A percentile compares a stretch with the other conserved stretches of the same genome.
Conservation (phyloP, 2,888 invertebrate genomes). For the Drosophila seclusa region DNA sequence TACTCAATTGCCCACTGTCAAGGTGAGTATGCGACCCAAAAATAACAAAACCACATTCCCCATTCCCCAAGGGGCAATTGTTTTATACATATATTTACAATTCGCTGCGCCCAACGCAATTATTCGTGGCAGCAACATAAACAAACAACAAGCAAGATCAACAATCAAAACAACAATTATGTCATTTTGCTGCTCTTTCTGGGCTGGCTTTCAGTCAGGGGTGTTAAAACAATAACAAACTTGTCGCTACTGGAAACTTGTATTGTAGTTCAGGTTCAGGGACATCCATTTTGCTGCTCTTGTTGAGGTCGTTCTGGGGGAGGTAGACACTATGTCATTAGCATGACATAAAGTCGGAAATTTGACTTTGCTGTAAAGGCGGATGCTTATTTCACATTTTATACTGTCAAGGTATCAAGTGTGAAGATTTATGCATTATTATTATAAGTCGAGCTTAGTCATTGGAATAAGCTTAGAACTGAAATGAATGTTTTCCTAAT, state of each 20-base stretch:
- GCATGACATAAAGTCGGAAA: conserved; percentile 50
- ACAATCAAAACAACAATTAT: conserved; percentile 61
- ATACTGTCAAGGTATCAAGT: conserved; percentile 18
- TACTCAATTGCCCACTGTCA: conserved; percentile 77
- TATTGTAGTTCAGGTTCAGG: conserved; percentile 61
- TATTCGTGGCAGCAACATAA: conserved; percentile 17
- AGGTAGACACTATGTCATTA: conserved; percentile 55
- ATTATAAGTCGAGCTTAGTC: conserved; percentile 30
- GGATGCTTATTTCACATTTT: conserved; percentile 53
- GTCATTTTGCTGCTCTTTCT: conserved; percentile 52
- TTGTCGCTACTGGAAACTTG: conserved; percentile 30
- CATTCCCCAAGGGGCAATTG: conserved; percentile 15
- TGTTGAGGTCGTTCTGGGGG: conserved; percentile 37
- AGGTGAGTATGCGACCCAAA: conserved; percentile 65
- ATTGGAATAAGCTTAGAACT: conserved; percentile 36
- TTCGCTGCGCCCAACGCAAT: conserved; percentile 41
- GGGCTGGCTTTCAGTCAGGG: not conserved
- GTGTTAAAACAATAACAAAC: conserved; percentile 55
- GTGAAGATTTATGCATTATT: conserved; percentile 32
- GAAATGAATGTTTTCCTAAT: conserved; percentile 34
- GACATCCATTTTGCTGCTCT: conserved; percentile 30
- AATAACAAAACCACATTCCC: conserved; percentile 8
- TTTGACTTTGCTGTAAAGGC: conserved; percentile 47
- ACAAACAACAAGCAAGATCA: conserved; percentile 19
- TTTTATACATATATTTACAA: conserved; percentile 16